These are phyloP conservation scores for Drosophila flavopinicola DNA, from an alignment of 2,888 invertebrate genomes.

Conservation along the genomic window DNA sequence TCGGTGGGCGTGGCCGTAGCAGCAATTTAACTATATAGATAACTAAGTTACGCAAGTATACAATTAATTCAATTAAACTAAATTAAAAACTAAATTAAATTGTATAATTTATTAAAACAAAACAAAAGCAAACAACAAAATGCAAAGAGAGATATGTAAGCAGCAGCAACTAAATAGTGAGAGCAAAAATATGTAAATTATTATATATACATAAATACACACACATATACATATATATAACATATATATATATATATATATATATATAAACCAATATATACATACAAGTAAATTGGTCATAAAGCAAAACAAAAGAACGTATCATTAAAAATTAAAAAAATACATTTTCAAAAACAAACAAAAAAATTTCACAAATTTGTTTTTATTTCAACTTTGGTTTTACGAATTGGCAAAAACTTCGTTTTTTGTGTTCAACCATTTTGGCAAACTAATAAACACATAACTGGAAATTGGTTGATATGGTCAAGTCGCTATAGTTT, in stretches of 20 bases:
- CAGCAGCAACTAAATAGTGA: constrained; percentile 58
- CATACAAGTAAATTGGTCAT: constrained; percentile 54
- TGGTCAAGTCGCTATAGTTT: constrained; percentile 2
- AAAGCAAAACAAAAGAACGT: constrained; percentile 57
- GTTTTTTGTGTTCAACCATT: constrained; percentile 15
- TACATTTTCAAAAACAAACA: constrained; percentile 58
- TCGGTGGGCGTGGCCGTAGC: constrained; percentile 71
- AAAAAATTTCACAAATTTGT: constrained; percentile 60
- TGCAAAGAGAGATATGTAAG: constrained; percentile 57
- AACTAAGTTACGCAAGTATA: constrained; percentile 74
- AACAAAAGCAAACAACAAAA: constrained; percentile 20
- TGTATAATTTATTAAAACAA: constrained; percentile 64
- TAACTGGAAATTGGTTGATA: constrained; percentile 41
- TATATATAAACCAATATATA: constrained; percentile 25
- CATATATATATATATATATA: constrained; percentile 29
- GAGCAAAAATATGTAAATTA: constrained; percentile 57
- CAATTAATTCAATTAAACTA: constrained; percentile 78
- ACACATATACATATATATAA: constrained; percentile 31
- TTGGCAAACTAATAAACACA: too few relatives aligned
- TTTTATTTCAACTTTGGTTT: constrained; percentile 69
- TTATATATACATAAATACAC: constrained; percentile 38
- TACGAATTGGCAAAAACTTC: constrained; percentile 48
- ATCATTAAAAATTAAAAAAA: constrained; percentile 71
- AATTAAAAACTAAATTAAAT: constrained; percentile 50
- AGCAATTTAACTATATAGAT: constrained; percentile 64